Base-by-base conservation (phyloP, 2,113 vertebrate species). In the Scomber colias region DNA sequence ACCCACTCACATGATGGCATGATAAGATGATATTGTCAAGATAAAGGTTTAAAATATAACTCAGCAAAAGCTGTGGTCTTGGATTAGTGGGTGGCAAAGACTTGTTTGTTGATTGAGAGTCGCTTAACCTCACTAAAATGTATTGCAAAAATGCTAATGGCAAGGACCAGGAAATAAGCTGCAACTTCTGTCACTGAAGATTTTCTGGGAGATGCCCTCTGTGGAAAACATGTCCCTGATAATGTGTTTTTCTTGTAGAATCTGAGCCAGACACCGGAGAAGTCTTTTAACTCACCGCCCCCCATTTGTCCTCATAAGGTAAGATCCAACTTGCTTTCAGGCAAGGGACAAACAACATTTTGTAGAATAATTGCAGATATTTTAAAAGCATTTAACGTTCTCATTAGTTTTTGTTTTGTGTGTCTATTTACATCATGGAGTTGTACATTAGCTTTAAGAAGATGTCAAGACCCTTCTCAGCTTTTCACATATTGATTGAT, bases 261-360 rank as follows among this genome's bases (percentile, higher is more conserved):
- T 87, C 90, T 67, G 45, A 84, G 77, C 84, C 94, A 94, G 83
- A 94, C 93, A 56, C 90, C 93, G 24, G 94, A 96, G 75, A 94
- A 90, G 82, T 89, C 95, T 80, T 92, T 95, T 80, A 85, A 79
- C 89, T 92, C 94, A 13, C 81, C 92, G 21, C 86, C 89, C 60
- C 84, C 90, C 67, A 93, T 91, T 65, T 96, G 95, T 87, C 94
- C 95, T 74, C 95, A 95, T 91, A 95, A 96, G 95, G 95, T 96
- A 92, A 95, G 89, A 79, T 48, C 59, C 61, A 57, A 55, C 27
- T 68, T 77, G 48, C 71, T 72, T 70, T 62, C 67, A 84, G 19
- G 31, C 66, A 44, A 31, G 49, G 48, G 40, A 75, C 45, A 79
- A 80, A 79, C 48, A 81, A 17, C 21, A 77, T 75, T 64, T 71